Base-by-base conservation (phyloP, 2,113 vertebrate species). In the Triplophysa siluroides region DNA sequence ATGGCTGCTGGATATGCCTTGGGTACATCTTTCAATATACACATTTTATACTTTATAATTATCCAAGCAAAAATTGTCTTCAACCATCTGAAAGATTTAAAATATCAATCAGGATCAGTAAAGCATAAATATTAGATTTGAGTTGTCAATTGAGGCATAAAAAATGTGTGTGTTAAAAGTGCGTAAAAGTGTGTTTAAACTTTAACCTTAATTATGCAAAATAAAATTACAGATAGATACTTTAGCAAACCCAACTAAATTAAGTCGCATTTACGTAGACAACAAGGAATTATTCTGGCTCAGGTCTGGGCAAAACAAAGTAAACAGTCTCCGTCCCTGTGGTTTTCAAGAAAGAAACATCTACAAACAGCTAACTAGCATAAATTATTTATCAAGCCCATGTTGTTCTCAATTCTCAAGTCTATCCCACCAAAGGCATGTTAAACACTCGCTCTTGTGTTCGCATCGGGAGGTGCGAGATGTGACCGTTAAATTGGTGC, bases 361-460 rank as follows among this genome's bases (percentile, higher is more conserved):
- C 68, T 60, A 33, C 68, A 61, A 69, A 79, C 76, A 69, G 68
- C 69, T 78, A 56, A 60, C 78, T 74, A 9, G 13, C 54, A 63
- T 83, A 38, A 68, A 83, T 79, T 70, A 79, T 83, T 83, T 56
- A 83, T 64, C 18, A 54, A 8, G 58, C 33, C 79, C 78, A 64
- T 69, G 70, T 69, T 79, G 43, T 60, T 62, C 45, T 75, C 21
- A 63, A 83, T 63, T 66, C 43, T 75, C 71, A 79, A 52, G 65
- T 64, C 61, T 63, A 72, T n/a, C 19, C 23, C 9, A 6, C 65
- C 54, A 67, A 47, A 16, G 19, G 19, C 43, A 64, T 21, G n/a
- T 72, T 65, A 79, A 64, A 63, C 41, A 29, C 54, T 64, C 78
- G 41, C 47, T 64, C 47, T 43, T 54, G 18, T 6, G n/a, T 71